Conservation (phyloP, 2,888 invertebrate species). For the Hydrotaea diabolus region DNA sequence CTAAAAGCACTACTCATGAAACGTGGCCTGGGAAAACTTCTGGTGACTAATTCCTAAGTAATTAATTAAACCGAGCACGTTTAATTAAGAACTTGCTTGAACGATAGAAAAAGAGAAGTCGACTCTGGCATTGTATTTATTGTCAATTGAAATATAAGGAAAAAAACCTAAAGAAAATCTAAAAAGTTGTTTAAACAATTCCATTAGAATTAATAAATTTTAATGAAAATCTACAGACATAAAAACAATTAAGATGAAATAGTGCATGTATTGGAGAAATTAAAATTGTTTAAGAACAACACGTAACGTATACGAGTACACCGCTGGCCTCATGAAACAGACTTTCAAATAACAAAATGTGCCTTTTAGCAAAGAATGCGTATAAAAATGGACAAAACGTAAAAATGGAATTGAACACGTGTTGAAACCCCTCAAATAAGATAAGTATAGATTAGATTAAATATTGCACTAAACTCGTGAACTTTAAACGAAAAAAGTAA, state of each 20-base stretch:
- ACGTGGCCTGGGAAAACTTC: no score
- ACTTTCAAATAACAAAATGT: no score
- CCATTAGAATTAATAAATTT: slow-evolving; percentile 26
- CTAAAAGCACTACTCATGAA: no score
- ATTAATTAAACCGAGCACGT: slow-evolving; percentile 49
- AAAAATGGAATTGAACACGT: no score
- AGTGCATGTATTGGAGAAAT: not conserved
- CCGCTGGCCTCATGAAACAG: no score
- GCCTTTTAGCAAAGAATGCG: no score
- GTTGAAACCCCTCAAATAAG: no score
- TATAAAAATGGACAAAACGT: no score
- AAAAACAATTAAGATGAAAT: not conserved
- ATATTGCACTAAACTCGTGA: no score
- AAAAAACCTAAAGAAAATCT: not conserved
- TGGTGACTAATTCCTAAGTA: not conserved
- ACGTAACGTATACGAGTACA: not conserved
- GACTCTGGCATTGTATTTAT: not conserved
- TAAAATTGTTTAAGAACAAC: not conserved
- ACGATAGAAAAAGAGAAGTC: not conserved
- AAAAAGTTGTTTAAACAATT: slow-evolving; percentile 19
- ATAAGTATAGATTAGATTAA: no score
- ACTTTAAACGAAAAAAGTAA: no score
- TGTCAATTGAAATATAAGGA: not conserved
- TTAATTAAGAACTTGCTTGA: slow-evolving; percentile 24
- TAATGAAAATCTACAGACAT: slow-evolving; percentile 4